Evolutionary conservation across 2,888 invertebrate species (phyloP), one percentile per base, ranked within the genome.

Genomic region (Aspidiotus rigidus): DNA sequence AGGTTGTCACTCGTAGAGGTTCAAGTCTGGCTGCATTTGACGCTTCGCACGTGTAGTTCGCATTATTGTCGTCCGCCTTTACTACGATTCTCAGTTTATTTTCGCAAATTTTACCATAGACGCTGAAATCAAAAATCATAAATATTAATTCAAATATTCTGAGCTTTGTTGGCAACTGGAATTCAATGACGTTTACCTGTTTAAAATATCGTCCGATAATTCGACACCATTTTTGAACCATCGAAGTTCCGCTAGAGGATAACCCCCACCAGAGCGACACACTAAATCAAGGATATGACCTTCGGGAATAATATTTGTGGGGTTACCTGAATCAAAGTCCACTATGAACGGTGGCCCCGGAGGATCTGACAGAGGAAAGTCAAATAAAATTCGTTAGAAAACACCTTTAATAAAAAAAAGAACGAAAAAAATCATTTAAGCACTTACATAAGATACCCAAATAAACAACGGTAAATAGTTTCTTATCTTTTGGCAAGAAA

Each of bases 321-420:
- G 28, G 77, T 93, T 92, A 0, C 91, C 91, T 74, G 89, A 87
- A 0, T 87, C 87, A 79, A 95, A 96, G 0, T 96, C 96, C 74
- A 91, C 90, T 74, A 97, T 95, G 79, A 89, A 89, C 0, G 96
- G 96, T 0, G 87, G 83, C n/a, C 92, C 93, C 0, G 96, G 96
- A 0, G 95, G 93, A 83, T 93, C 94, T 95, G 42, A 11, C 10
- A 61, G 61, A 61, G n/a, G n/a, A 39, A 61, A 61, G 7, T n/a
- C 11, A 59, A 15, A 15, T 17, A 59, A 11, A 59, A 6, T n/a
- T n/a, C 39, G 39, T n/a, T 61, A 28, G 15, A 41, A 41, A 61
- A 61, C 8, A 2, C 13, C 13, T 13, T 2, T 2, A 59, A 59
- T 13, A 11, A 6, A 59, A 2, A 59, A 59, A 59, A 59, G 39